Evolutionary conservation across 2,797 vertebrate genomes (phyloP).

Genomic region (Leptoclinus maculatus): DNA sequence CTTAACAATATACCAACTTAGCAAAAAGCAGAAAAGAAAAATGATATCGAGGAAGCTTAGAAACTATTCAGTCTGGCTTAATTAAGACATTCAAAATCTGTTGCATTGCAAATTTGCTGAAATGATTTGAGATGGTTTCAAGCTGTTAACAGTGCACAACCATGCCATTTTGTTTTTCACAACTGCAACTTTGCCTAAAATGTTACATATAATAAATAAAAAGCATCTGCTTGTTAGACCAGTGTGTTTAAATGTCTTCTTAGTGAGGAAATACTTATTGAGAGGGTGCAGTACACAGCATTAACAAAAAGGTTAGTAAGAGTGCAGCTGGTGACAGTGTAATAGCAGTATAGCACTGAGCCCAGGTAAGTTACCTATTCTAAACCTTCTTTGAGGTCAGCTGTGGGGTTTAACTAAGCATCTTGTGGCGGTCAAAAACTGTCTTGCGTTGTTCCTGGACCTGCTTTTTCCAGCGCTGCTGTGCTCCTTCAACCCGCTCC

Average conservation of each 20-base stretch:
- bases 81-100: slow-evolving; percentile 35
- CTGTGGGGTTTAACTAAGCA: slow-evolving; percentile 89
- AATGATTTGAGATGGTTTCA: slow-evolving; percentile 12
- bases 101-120: slow-evolving; percentile 40
- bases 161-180: slow-evolving; percentile 13
- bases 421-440: slow-evolving; percentile 95
- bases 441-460: slow-evolving; percentile 97
- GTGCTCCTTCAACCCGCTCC: slow-evolving; percentile 94
- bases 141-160: slow-evolving; percentile 1
- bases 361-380: slow-evolving; percentile 21
- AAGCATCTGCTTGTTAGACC: slow-evolving; percentile 9
- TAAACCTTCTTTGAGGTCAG: slow-evolving; percentile 29
- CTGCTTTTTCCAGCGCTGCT: slow-evolving; percentile 97
- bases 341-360: slow-evolving; percentile 21
- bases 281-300: slow-evolving; percentile 14
- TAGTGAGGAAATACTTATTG: slow-evolving; percentile 9
- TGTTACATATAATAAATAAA: slow-evolving; percentile 15
- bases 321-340: slow-evolving; percentile 57
- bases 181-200: slow-evolving; percentile 5
- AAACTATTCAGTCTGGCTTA: slow-evolving; percentile 25
- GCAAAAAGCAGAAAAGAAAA: neutral
- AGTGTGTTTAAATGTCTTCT: slow-evolving; percentile 22
- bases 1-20: neutral
- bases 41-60: neutral
- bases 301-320: slow-evolving; percentile 14